These are phyloP conservation scores for Colletes collaris DNA, from an alignment of 2,888 invertebrate species.

Conservation along the genomic window DNA sequence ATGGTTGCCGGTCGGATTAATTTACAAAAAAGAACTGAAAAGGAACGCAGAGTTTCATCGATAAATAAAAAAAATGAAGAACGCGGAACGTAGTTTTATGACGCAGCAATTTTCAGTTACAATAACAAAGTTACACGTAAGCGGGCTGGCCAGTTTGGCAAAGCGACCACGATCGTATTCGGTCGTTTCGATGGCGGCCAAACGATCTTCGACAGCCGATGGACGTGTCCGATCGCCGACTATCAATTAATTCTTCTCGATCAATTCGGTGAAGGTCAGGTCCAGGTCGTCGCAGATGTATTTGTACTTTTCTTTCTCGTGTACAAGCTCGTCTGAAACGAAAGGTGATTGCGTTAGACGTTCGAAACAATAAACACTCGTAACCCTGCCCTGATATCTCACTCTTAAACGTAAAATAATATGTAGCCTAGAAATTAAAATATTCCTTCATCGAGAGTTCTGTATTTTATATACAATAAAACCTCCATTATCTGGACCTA, in stretches of 20 bases:
- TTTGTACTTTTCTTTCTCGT: slow-evolving; percentile 99
- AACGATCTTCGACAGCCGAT: slow-evolving; percentile 48
- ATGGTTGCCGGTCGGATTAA: background rate
- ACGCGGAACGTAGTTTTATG: slow-evolving; percentile 71
- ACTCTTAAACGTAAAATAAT: background rate
- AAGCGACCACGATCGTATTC: slow-evolving; percentile 30
- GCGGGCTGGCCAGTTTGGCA: slow-evolving; percentile 48
- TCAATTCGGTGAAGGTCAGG: slow-evolving; percentile 97
- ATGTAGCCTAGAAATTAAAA: slow-evolving; percentile 2
- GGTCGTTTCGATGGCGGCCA: slow-evolving; percentile 25
- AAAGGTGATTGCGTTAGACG: slow-evolving; percentile 45
- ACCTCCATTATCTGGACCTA: too few relatives aligned
- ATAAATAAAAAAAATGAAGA: slow-evolving; percentile 39
- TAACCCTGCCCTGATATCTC: background rate
- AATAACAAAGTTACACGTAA: slow-evolving; percentile 78
- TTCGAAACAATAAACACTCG: background rate
- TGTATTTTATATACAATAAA: too few relatives aligned
- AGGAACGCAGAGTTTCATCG: background rate
- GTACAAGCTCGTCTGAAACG: slow-evolving; percentile 94
- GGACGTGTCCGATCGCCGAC: slow-evolving; percentile 43
- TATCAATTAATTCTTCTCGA: slow-evolving; percentile 79
- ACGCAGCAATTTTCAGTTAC: slow-evolving; percentile 78
- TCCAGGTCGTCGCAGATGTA: slow-evolving; percentile 99
- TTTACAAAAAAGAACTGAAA: slow-evolving; percentile 23
- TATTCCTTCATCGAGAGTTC: too few relatives aligned